Percentiles rank a stretch among this genome's conserved stretches.
phyloP scores from a whole-genome alignment of 2,888 invertebrate species.

The Aphodius sticticus region DNA sequence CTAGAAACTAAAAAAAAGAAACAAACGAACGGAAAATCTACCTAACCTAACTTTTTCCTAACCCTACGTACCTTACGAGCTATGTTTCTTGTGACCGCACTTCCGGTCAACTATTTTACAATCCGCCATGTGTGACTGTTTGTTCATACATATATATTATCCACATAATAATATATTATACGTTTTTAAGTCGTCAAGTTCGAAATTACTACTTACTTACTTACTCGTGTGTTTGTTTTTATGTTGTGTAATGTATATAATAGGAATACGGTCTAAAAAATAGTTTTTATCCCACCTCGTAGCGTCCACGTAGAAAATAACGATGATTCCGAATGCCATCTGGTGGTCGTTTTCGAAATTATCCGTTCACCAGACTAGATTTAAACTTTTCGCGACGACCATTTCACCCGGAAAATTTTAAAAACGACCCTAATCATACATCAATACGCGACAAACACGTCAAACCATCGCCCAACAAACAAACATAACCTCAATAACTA shows the following conservation, averaged over 20 bases:
- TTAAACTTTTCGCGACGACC: not conserved
- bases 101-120: not conserved
- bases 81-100: not conserved
- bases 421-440: not conserved
- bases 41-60: not conserved
- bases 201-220: slow-evolving; percentile 31
- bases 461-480: not conserved
- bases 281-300: slow-evolving; percentile 4
- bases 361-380: not conserved
- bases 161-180: slow-evolving; percentile 49
- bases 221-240: slow-evolving; percentile 6
- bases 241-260: slow-evolving; percentile 20
- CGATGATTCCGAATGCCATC: not conserved
- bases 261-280: slow-evolving; percentile 4
- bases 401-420: not conserved
- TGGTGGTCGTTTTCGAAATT: not conserved
- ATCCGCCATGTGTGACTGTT: not conserved
- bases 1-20: slow-evolving; percentile 4
- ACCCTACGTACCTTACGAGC: not conserved
- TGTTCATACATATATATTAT: slow-evolving; percentile 25
- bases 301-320: not conserved
- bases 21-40: not conserved
- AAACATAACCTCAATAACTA: too few relatives aligned
- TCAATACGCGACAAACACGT: not conserved
- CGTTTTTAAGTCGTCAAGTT: slow-evolving; percentile 45